phyloP scores from a whole-genome alignment of 2,113 vertebrate species.

The Mixornis gularis region DNA sequence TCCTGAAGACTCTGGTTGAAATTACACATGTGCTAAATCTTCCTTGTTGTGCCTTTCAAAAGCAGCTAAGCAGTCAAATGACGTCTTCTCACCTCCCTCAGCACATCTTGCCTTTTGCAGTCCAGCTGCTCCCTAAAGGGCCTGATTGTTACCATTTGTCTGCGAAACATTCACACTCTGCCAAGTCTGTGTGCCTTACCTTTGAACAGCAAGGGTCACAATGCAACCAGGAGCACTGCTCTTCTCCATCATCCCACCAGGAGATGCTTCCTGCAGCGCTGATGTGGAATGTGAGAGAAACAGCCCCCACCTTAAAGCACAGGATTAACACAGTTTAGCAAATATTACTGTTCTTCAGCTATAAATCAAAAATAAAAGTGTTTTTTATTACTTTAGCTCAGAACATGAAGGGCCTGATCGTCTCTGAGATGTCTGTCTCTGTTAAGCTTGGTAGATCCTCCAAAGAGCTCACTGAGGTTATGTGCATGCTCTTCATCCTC shows the following conservation, averaged over 20 bases:
- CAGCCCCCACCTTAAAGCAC: neutral
- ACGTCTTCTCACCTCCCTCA: neutral
- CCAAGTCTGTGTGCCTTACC: neutral
- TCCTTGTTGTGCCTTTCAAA: neutral
- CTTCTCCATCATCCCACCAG: neutral
- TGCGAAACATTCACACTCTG: neutral
- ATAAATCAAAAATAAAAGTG: neutral
- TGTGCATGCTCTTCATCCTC: neutral
- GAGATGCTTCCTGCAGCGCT: neutral
- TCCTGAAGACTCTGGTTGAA: neutral
- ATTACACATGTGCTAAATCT: fast-evolving
- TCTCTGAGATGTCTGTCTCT: neutral
- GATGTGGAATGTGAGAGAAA: neutral
- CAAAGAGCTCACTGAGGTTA: neutral
- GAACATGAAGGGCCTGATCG: neutral
- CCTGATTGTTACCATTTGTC: neutral
- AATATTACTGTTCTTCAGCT: neutral
- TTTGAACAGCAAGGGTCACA: neutral
- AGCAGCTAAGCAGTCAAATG: neutral
- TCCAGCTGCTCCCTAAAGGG: neutral
- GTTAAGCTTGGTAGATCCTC: neutral
- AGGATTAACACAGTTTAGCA: neutral
- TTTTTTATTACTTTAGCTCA: neutral
- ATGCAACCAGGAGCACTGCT: neutral
- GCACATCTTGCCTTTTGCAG: neutral